Conservation (phyloP, 2,113 vertebrate genomes). For the Myotis yumanensis region DNA sequence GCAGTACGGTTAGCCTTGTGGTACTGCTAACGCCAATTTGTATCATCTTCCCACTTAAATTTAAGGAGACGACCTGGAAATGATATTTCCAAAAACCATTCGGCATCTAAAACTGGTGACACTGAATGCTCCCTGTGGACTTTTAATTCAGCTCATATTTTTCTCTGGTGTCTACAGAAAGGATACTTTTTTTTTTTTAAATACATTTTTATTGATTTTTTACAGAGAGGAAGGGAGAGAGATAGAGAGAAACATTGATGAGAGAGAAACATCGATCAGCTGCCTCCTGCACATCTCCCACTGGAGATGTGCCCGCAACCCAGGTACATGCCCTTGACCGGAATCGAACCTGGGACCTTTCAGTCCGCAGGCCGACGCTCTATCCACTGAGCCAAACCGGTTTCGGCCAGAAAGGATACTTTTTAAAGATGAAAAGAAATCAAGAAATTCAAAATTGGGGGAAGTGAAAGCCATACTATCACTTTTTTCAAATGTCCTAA, state of each 20-base stretch:
- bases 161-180: background rate
- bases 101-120: background rate
- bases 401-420: too few relatives aligned
- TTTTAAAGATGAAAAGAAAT: slow-evolving; percentile 54
- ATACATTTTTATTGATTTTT: too few relatives aligned
- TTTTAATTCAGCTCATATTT: background rate
- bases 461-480: background rate
- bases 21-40: background rate
- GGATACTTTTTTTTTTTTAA: slow-evolving; percentile 31
- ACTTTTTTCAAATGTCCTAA: background rate
- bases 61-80: background rate
- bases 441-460: background rate
- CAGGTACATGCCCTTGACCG: too few relatives aligned
- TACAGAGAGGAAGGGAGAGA: too few relatives aligned
- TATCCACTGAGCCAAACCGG: too few relatives aligned
- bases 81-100: background rate
- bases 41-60: background rate
- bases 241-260: too few relatives aligned
- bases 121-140: background rate
- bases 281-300: too few relatives aligned
- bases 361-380: too few relatives aligned
- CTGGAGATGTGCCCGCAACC: too few relatives aligned
- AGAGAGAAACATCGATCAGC: too few relatives aligned
- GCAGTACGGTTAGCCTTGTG: background rate
- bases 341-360: too few relatives aligned